These are phyloP conservation scores for Chelidonichthys spinosus DNA, from an alignment of 2,797 vertebrate species.

Conservation along the genomic window DNA sequence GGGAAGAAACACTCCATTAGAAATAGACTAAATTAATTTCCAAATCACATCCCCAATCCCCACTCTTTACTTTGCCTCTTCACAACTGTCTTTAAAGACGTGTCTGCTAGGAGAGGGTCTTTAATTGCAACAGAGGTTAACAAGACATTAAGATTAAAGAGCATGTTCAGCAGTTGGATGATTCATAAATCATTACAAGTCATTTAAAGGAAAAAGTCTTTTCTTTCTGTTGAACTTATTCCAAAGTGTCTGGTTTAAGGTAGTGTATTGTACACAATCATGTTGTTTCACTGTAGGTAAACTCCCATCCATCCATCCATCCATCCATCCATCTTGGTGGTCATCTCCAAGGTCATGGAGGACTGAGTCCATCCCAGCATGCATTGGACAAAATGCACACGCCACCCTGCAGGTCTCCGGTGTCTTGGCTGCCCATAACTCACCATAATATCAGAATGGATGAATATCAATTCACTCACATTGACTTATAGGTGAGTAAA, in stretches of 20 bases:
- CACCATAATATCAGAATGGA: not conserved
- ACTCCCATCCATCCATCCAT: constrained; percentile 1
- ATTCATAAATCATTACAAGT: not conserved
- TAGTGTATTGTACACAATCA: not conserved
- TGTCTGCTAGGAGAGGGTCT: not conserved
- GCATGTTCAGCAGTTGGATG: not conserved
- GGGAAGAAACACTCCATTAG: constrained; percentile 14
- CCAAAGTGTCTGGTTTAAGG: not conserved
- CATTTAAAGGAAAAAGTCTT: not conserved
- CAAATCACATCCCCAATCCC: constrained; percentile 2
- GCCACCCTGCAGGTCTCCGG: not conserved
- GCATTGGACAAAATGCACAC: not conserved
- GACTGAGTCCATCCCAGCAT: constrained; percentile 4
- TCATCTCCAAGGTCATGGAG: not conserved
- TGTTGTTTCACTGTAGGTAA: not conserved
- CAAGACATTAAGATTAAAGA: constrained; percentile 1
- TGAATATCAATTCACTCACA: not conserved
- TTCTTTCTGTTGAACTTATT: not conserved
- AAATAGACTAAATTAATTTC: constrained; percentile 17
- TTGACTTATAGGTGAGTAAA: not conserved
- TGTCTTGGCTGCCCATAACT: not conserved
- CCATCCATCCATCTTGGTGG: not conserved
- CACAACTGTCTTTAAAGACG: not conserved
- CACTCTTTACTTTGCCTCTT: constrained; percentile 3
- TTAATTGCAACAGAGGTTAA: constrained; percentile 16